phyloP scores from a whole-genome alignment of 2,888 invertebrate genomes.

The Eurois occulta region DNA sequence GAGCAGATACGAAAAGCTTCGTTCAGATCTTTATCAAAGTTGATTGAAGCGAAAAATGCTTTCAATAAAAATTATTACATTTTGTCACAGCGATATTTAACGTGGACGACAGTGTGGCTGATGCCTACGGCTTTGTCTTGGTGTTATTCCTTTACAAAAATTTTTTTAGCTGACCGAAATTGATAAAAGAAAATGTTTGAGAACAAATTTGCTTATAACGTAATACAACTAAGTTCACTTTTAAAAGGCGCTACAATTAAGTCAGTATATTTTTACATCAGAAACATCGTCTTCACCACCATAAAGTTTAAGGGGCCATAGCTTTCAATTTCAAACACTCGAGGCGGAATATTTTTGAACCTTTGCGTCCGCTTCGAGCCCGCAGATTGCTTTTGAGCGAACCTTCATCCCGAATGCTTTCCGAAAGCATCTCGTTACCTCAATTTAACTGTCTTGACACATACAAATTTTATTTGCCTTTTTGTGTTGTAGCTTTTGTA shows the following conservation, averaged over 20 bases:
- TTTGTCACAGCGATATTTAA: constrained; percentile 6
- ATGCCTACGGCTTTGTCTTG: not conserved
- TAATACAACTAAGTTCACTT: not conserved
- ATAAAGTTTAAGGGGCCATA: constrained; percentile 26
- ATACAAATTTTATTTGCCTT: constrained; percentile 85
- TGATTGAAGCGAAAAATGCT: constrained; percentile 18
- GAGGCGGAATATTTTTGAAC: constrained; percentile 59
- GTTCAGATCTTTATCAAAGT: constrained; percentile 6
- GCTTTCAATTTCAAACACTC: constrained; percentile 52
- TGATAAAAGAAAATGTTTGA: not conserved
- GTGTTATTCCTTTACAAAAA: not conserved
- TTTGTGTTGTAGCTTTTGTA: constrained; percentile 82
- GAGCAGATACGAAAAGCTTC: not conserved
- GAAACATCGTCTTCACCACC: not conserved
- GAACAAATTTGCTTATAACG: not conserved
- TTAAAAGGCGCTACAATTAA: not conserved
- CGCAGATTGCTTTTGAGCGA: constrained; percentile 84
- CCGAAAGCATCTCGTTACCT: constrained; percentile 83
- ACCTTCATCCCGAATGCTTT: constrained; percentile 79
- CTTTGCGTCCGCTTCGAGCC: constrained; percentile 73
- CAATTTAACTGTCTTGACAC: constrained; percentile 88
- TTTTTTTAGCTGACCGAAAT: not conserved
- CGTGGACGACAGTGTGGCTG: not conserved
- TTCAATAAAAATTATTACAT: constrained; percentile 5
- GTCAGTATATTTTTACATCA: constrained; percentile 1